These are phyloP conservation scores for Neolamprologus kungweensis DNA, from an alignment of 2,113 vertebrate genomes.

Conservation along the genomic window DNA sequence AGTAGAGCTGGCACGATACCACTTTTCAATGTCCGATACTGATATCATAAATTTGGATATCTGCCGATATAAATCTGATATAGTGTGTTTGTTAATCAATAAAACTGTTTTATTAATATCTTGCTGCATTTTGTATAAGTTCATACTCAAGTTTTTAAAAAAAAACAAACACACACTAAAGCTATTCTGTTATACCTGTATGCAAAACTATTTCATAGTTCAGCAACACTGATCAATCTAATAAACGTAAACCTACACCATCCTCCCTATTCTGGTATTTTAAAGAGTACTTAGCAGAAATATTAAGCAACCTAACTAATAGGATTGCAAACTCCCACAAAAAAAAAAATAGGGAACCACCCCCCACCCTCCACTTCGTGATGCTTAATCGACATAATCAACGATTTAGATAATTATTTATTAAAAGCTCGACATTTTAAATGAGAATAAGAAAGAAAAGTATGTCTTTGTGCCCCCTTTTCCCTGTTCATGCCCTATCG, in stretches of 20 bases:
- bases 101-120: not conserved
- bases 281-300: not conserved
- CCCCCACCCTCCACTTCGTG: rapidly evolving
- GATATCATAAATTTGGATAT: not conserved
- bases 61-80: rapidly evolving
- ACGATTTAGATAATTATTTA: not conserved
- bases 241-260: rapidly evolving
- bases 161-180: rapidly evolving
- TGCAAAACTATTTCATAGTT: not conserved
- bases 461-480: not conserved
- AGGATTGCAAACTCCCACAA: rapidly evolving
- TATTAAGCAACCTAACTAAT: not conserved
- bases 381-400: not conserved
- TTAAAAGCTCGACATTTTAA: rapidly evolving
- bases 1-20: not conserved
- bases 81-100: rapidly evolving
- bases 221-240: not conserved
- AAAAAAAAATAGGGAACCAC: not conserved
- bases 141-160: not conserved
- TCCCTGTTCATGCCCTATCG: rapidly evolving
- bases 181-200: not conserved
- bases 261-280: not conserved
- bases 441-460: no score
- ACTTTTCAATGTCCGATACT: not conserved
- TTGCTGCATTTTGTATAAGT: not conserved